These are phyloP conservation scores for Forficula auricularia DNA, from an alignment of 1,140 invertebrate genomes.

Conservation along the genomic window DNA sequence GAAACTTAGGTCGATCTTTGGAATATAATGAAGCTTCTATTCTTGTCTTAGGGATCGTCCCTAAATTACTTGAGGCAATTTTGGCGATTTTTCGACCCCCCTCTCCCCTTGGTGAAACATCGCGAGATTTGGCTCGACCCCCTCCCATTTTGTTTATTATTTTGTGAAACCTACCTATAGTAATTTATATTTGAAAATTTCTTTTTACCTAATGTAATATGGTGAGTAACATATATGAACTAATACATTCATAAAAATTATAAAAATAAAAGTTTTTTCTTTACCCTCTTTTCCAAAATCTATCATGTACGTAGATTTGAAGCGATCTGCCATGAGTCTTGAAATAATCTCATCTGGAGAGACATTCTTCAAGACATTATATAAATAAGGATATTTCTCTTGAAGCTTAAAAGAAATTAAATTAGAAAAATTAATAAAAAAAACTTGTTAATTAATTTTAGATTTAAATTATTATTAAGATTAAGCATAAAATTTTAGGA, in stretches of 20 bases:
- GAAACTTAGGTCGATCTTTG: too few species aligned
- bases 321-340: slow-evolving; percentile 33
- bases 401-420: slow-evolving; percentile 27
- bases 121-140: too few species aligned
- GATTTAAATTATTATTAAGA: slow-evolving; percentile 7
- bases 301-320: slow-evolving; percentile 37
- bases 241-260: background rate
- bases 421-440: background rate
- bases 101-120: too few species aligned
- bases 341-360: slow-evolving; percentile 32
- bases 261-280: too few species aligned
- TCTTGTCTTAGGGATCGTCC: too few species aligned
- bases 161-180: too few species aligned
- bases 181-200: too few species aligned
- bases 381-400: slow-evolving; percentile 37
- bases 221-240: background rate
- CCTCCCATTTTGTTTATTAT: too few species aligned
- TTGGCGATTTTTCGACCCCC: too few species aligned
- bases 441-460: slow-evolving; percentile 2
- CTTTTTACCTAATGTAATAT: too few species aligned
- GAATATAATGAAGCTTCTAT: too few species aligned
- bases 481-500: slow-evolving; percentile 11
- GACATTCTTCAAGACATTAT: slow-evolving; percentile 32
- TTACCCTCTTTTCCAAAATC: slow-evolving; percentile 33
- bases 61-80: too few species aligned